Evolutionary conservation across 1,140 invertebrate genomes (phyloP), one percentile per base, ranked within the genome.

Genomic region (Holcopasites calliopsidis): DNA sequence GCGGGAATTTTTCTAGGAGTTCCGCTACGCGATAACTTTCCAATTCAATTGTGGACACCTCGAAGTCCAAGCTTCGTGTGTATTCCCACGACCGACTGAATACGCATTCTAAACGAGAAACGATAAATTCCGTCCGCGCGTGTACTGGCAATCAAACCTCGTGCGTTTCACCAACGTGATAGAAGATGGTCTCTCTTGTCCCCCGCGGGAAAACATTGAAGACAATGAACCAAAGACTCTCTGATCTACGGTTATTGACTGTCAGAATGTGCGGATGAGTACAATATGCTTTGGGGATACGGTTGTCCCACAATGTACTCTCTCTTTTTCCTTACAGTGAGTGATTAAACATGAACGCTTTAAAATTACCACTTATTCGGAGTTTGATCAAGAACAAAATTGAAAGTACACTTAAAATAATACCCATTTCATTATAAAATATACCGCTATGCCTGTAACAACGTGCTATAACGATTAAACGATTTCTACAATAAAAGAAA

Each of bases 81-180:
- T n/a, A 49, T 82, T 82, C 69, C 47, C 80, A 82, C 79, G 74
- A 3, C 18, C 44, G 8, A 21, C 40, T 28, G 47, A 61, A 18
- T 47, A 31, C 44, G 33, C 60, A 58, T 50, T 54, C 77, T 66
- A 80, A n/a, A 82, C 72, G 55, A 71, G 65, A 33, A 44, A 11
- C 40, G 62, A 81, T 81, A 69, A 77, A 82, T 78, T 77, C 55
- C 57, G 50, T 40, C 49, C 49, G 26, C 18, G 38, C 52, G 38
- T 50, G 61, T 44, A 72, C 69, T 21, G 28, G 58, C 35, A 35
- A 81, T 81, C 55, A 42, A 50, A 42, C 8, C 18, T 10, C 40
- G 31, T 13, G 11, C 16, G 28, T 71, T 71, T 52, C 72, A 42
- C 23, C 40, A 18, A 2, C 11, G 13, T 50, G 28, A 26, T 40